Evolutionary conservation across 2,113 vertebrate genomes (phyloP), one percentile per base, ranked within the genome.

Genomic region (Agapornis roseicollis): DNA sequence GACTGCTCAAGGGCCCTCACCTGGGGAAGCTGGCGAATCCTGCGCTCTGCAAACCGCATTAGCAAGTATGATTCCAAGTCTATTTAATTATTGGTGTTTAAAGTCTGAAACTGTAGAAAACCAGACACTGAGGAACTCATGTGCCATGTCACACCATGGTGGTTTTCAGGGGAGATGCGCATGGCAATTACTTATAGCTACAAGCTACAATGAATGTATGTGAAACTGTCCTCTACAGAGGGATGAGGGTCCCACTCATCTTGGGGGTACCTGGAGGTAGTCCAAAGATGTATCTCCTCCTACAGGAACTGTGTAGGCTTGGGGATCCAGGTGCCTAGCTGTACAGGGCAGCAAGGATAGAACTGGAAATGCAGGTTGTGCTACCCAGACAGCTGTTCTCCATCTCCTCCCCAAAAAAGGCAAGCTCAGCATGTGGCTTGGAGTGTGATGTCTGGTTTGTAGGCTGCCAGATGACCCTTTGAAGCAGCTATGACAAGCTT

Each of bases 1-100:
- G 61, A 88, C 65, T 50, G 82, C 95, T 90, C 66, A 65, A 90
- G 85, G 95, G 73, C 85, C 82, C 64, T 90, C 92, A 95, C 89
- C 93, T 85, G 85, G 52, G 68, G 52, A 85, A 55, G 64, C 29
- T 80, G 82, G 41, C 1, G 2, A 88, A 7, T 22, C n/a, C 70
- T 41, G 39, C 0, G 1, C 77, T 73, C 11, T 2, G 47, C n/a
- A 72, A 63, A 66, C 33, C 0, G 1, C 69, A 18, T 63, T 37
- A 77, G n/a, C 19, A 94, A 68, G 81, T 80, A 63, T 18, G 66
- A 87, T 56, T 49, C 69, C n/a, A 94, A 83, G 29, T 68, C 56
- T 76, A 80, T 71, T 71, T 88, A 53, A 56, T 83, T 69, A 61
- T 9, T 60, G 77, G 10, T n/a, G 17, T 78, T 90, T 50, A 79